Evolutionary conservation across 1,140 invertebrate genomes (phyloP).

Genomic region (Cardiocondyla obscurior): DNA sequence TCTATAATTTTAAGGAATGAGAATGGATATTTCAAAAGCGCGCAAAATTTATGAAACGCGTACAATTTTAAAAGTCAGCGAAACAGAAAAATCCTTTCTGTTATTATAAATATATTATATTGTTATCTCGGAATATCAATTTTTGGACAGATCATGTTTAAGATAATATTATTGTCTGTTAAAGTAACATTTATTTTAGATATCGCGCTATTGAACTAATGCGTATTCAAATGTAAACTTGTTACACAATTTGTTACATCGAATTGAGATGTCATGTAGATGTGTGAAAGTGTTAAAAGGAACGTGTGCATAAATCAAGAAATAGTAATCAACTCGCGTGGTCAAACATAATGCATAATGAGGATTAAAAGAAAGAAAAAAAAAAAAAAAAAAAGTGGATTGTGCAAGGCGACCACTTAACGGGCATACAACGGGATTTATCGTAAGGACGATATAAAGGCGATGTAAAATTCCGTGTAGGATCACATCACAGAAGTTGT

Average conservation of each 20-base stretch:
- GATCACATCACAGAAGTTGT: not conserved
- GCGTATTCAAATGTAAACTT: not conserved
- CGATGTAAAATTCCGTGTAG: slow-evolving; percentile 3
- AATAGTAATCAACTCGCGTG: not conserved
- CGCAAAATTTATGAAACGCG: not conserved
- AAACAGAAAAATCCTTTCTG: not conserved
- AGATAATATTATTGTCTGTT: too few species aligned
- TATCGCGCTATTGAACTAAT: not conserved
- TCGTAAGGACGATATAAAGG: not conserved
- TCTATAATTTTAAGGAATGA: not conserved
- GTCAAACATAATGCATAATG: slow-evolving; percentile 24
- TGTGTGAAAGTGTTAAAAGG: slow-evolving; percentile 26
- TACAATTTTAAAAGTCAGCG: not conserved
- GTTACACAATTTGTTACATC: slow-evolving; percentile 20
- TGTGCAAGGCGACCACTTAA: slow-evolving; percentile 15
- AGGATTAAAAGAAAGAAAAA: slow-evolving; percentile 1
- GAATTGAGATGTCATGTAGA: not conserved
- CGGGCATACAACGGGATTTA: not conserved
- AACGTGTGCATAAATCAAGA: slow-evolving; percentile 38
- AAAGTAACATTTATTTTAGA: not conserved
- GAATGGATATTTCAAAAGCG: not conserved
- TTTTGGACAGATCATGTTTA: too few species aligned
- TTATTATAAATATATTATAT: too few species aligned
- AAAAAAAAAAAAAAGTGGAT: slow-evolving; percentile 24
- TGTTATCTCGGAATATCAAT: too few species aligned